These are phyloP conservation scores for Galleria mellonella DNA, from an alignment of 1,140 invertebrate species.

Conservation along the genomic window DNA sequence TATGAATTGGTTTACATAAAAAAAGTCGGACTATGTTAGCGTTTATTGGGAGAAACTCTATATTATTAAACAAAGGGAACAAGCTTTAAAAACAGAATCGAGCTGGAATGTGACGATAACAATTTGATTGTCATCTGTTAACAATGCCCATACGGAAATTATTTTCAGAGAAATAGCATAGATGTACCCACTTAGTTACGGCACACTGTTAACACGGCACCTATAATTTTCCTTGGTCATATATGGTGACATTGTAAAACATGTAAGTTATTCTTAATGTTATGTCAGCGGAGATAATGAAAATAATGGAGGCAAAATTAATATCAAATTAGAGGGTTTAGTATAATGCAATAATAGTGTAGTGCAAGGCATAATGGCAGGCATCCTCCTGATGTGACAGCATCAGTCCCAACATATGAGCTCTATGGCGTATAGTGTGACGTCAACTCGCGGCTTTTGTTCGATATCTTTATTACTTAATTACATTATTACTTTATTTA, in stretches of 20 bases:
- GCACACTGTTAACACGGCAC: slow-evolving; percentile 24
- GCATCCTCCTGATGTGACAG: slow-evolving; percentile 37
- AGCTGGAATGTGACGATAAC: no score
- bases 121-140: no score
- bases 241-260: slow-evolving; percentile 54
- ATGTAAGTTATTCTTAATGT: slow-evolving; percentile 53
- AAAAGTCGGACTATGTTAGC: no score
- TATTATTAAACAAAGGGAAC: no score
- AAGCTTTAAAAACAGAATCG: no score
- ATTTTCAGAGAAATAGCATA: slow-evolving; percentile 49
- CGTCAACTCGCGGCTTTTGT: not conserved
- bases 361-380: slow-evolving; percentile 31
- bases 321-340: slow-evolving; percentile 63
- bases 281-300: slow-evolving; percentile 58
- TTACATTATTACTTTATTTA: no score
- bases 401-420: slow-evolving; percentile 10
- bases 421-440: not conserved
- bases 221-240: slow-evolving; percentile 58
- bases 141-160: slow-evolving; percentile 24
- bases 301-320: slow-evolving; percentile 67
- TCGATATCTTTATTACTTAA: no score
- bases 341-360: slow-evolving; percentile 58
- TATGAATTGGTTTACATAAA: no score
- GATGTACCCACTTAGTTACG: slow-evolving; percentile 18
- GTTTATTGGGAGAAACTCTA: no score